Base-by-base conservation (phyloP, 1,140 invertebrate species). In the Bombus polaris region DNA sequence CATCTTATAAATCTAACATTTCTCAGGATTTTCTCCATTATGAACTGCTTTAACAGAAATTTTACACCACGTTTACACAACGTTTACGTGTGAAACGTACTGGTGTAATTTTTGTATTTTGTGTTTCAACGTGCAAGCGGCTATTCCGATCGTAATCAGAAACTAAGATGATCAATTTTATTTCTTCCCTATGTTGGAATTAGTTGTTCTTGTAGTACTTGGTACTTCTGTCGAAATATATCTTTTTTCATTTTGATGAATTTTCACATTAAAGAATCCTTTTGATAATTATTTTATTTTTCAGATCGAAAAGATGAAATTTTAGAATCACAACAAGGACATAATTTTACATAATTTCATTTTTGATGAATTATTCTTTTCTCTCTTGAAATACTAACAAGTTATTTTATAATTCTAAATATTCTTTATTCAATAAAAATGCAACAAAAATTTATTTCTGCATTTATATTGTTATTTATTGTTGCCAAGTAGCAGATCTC, bases 71-170 rank as follows among this genome's bases (percentile, higher is more conserved):
- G 37, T 62, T 75, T 47, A 18, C 28, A 66, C 42, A 28, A n/a
- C 57, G 68, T 44, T 68, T 22, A 35, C n/a, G 42, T 25, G 70
- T 25, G 32, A 72, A 65, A 53, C 59, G 75, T 47, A 35, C 28
- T 12, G 72, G 47, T 78, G 44, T 75, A 71, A 79, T 25, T 22
- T 65, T 81, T 25, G 76, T 72, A 66, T 76, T 94, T 94, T 94
- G 93, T 94, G 94, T 94, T 90, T 93, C 86, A 90, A 94, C 90
- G 93, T 94, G 93, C 93, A 93, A 94, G 94, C 94, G 94, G 94
- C 94, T 94, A 95, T 93, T 94, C 91, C 87, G 91, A 94, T 89
- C 84, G 89, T 93, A 89, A 93, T 93, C 91, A 92, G 91, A 90
- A 93, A 89, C 86, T 90, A 86, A 72, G 35, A 66, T 47, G 35